Evolutionary conservation across 2,797 vertebrate species (phyloP), one percentile per base, ranked within the genome.

Genomic region (Phataginus tricuspis): DNA sequence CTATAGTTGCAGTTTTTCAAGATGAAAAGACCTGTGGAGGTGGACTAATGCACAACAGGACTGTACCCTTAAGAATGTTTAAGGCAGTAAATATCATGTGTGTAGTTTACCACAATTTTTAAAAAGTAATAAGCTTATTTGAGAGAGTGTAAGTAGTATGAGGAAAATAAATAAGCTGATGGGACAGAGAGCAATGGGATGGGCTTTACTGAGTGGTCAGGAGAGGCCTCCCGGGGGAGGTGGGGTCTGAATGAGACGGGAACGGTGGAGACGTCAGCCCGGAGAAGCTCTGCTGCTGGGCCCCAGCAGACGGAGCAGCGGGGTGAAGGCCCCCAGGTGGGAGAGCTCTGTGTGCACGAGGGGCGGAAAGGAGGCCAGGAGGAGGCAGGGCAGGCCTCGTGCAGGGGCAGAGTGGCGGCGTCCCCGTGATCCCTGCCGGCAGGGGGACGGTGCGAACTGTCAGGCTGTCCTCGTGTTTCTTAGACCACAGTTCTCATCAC

Each of bases 401-500:
- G 12, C 7, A 1, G 25, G 21, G 23, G 39, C 25, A 3, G 42
- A 66, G 19, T 0, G 23, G n/a, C 42, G 10, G 42, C 42, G 42
- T 45, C 31, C 12, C 0, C 1, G 8, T 9, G 6, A 42, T 51
- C 25, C 75, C 23, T 51, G 29, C 9, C 12, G 29, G 72, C 75
- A 69, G 63, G 69, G 39, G 51, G 31, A 9, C 12, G 8, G 18
- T 55, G 53, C n/a, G 23, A 57, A 34, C 31, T 12, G 6, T 25
- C n/a, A 3, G 0, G 2, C 31, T 74, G 4, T 63, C 68, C 55
- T 21, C 19, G 2, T 7, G 42, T 37, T 63, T 61, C 51, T 34
- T n/a, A 45, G 0, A n/a, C 12, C 3, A 2, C 14, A 0, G 3
- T 77, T 86, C 18, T 5, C 12, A 64, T 42, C 39, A 31, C 27